These are phyloP conservation scores for Eupithecia insigniata DNA, from an alignment of 2,888 invertebrate genomes.

Conservation along the genomic window DNA sequence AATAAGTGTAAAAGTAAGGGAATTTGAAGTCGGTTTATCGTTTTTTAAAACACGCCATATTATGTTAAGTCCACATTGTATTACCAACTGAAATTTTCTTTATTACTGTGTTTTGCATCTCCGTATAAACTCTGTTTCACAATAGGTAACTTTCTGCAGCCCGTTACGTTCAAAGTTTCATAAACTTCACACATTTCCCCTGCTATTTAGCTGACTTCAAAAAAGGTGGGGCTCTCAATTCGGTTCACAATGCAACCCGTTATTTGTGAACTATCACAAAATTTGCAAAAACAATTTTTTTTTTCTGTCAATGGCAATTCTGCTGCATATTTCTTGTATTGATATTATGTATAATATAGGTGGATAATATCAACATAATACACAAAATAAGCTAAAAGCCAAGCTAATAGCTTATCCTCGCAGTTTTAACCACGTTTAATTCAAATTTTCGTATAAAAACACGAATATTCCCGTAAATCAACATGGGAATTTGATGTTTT, in stretches of 20 bases:
- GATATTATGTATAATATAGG: too few species aligned
- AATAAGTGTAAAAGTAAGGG: too few species aligned
- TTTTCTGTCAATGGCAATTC: not conserved
- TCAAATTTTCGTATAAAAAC: too few species aligned
- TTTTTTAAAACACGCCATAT: too few species aligned
- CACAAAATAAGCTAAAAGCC: too few species aligned
- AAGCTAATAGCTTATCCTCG: too few species aligned
- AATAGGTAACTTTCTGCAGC: not conserved
- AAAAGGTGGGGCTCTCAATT: not conserved
- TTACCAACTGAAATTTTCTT: not conserved
- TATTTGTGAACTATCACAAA: not conserved
- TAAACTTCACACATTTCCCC: not conserved
- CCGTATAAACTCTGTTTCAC: not conserved
- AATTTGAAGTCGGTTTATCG: too few species aligned
- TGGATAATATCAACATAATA: too few species aligned
- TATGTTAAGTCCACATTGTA: not conserved
- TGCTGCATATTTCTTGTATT: not conserved
- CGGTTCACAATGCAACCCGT: not conserved
- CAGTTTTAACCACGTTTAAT: too few species aligned
- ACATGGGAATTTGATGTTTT: too few species aligned
- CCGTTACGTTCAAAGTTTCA: not conserved
- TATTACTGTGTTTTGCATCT: not conserved
- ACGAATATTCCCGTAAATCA: too few species aligned
- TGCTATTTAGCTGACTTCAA: not conserved
- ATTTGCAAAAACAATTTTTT: not conserved